phyloP scores from a whole-genome alignment of 2,113 vertebrate species.

The Dunckerocampus dactyliophorus region DNA sequence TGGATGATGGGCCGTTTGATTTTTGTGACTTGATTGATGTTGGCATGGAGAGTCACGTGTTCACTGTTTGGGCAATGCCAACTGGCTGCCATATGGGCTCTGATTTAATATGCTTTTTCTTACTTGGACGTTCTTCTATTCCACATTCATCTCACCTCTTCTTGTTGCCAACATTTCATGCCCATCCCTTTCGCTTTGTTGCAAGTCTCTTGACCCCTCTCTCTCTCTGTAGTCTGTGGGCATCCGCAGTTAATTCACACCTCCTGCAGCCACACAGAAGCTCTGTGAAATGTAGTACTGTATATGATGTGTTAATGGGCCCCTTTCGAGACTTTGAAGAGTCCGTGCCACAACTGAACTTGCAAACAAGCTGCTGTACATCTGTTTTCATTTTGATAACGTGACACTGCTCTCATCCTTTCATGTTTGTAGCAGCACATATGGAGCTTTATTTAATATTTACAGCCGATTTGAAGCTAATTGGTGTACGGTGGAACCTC shows the following conservation, averaged over 20 bases:
- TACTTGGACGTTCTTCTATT: slow-evolving; percentile 2
- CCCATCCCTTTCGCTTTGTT: slow-evolving; percentile 12
- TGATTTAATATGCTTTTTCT: slow-evolving; percentile 11
- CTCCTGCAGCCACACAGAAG: slow-evolving; percentile 32
- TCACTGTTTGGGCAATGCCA: slow-evolving; percentile 16
- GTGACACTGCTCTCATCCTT: not conserved
- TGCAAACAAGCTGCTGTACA: not conserved
- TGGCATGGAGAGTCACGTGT: not conserved
- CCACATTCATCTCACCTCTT: slow-evolving; percentile 13
- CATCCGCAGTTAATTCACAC: slow-evolving; percentile 27
- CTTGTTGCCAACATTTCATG: slow-evolving; percentile 20
- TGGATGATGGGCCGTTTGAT: too few species aligned
- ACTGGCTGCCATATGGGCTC: slow-evolving; percentile 7
- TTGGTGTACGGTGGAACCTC: too few species aligned
- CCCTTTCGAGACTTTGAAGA: slow-evolving; percentile 14
- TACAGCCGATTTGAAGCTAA: too few species aligned
- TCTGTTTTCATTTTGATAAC: not conserved
- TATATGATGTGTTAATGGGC: slow-evolving; percentile 15
- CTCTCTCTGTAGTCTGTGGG: slow-evolving; percentile 20
- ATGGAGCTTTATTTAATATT: too few species aligned
- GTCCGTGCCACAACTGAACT: not conserved
- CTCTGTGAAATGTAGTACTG: slow-evolving; percentile 26
- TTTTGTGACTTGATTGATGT: not conserved
- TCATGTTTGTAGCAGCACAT: too few species aligned
- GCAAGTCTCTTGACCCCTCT: slow-evolving; percentile 8